Percentiles rank a stretch among this genome's conserved stretches.
phyloP scores from a whole-genome alignment of 2,797 vertebrate genomes.

The Todus mexicanus region DNA sequence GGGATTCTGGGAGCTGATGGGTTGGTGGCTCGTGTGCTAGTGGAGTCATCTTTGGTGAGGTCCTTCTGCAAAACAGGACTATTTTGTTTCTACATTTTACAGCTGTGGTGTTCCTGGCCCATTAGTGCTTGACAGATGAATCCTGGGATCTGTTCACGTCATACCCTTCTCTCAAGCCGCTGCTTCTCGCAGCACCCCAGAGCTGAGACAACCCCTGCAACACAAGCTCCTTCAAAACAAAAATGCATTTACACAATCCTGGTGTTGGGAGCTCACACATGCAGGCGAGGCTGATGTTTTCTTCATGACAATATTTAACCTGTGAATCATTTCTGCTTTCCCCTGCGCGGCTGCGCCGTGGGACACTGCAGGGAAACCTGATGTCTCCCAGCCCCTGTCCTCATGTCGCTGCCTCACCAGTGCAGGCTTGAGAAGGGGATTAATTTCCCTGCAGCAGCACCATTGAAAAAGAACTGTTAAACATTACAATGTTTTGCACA shows the following conservation, averaged over 20 bases:
- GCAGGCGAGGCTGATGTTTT: neutral
- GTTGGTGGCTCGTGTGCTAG: neutral
- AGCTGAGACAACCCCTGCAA: neutral
- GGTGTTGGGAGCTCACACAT: neutral
- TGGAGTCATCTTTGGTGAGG: neutral
- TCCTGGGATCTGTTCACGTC: neutral
- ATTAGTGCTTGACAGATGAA: neutral
- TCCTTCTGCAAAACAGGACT: slow-evolving; percentile 34
- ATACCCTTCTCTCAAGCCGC: neutral
- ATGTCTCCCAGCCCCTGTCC: neutral
- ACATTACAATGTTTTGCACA: neutral
- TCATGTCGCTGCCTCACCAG: rapidly evolving
- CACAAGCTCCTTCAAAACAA: neutral
- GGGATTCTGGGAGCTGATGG: slow-evolving; percentile 37
- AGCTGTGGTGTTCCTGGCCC: slow-evolving; percentile 21
- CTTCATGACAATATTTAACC: neutral
- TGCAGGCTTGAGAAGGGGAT: neutral
- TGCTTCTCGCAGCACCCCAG: neutral
- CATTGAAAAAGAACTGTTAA: neutral
- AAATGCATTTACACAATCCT: neutral
- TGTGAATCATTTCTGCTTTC: neutral
- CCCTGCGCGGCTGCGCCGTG: neutral
- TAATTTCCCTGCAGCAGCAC: neutral
- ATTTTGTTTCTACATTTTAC: neutral
- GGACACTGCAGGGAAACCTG: neutral